phyloP scores from a whole-genome alignment of 2,888 invertebrate genomes.

The Eugnorisma glareosa region DNA sequence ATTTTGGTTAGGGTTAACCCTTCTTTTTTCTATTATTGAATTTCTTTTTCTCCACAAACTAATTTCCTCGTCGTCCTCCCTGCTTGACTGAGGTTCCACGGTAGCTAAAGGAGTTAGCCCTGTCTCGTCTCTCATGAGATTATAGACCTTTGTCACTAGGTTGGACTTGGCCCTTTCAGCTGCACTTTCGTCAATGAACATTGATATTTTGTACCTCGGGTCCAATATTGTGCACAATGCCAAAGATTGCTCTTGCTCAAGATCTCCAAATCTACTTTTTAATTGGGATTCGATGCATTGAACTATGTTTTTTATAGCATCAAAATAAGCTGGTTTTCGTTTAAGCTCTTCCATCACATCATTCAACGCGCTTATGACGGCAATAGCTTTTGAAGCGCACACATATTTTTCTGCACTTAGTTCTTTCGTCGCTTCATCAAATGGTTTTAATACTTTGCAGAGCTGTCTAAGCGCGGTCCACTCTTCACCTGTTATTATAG shows the following conservation, averaged over 20 bases:
- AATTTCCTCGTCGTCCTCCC: neutral
- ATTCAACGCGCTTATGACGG: slow-evolving; percentile 2
- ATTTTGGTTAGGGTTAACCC: neutral
- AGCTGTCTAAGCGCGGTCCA: slow-evolving; percentile 17
- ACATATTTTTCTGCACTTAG: slow-evolving; percentile 23
- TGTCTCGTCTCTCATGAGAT: slow-evolving; percentile 8
- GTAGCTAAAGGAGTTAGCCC: neutral
- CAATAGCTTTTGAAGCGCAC: slow-evolving; percentile 23
- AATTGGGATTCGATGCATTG: slow-evolving; percentile 2
- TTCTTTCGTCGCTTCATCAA: slow-evolving; percentile 20
- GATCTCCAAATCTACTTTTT: neutral
- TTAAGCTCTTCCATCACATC: slow-evolving; percentile 3
- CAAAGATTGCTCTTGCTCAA: too few species aligned
- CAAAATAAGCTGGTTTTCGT: slow-evolving; percentile 7
- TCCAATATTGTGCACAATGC: slow-evolving; percentile 13
- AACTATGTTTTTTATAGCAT: slow-evolving; percentile 4
- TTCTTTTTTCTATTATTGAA: neutral
- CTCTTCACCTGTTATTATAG: neutral
- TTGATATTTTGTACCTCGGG: slow-evolving; percentile 1
- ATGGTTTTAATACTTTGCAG: slow-evolving; percentile 14
- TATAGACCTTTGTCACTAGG: neutral
- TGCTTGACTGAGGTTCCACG: neutral
- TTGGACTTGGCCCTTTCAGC: neutral
- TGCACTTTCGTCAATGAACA: slow-evolving; percentile 6
- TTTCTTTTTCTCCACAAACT: neutral